Evolutionary conservation across 2,797 vertebrate genomes (phyloP).

Genomic region (Gobionotothen gibberifrons): DNA sequence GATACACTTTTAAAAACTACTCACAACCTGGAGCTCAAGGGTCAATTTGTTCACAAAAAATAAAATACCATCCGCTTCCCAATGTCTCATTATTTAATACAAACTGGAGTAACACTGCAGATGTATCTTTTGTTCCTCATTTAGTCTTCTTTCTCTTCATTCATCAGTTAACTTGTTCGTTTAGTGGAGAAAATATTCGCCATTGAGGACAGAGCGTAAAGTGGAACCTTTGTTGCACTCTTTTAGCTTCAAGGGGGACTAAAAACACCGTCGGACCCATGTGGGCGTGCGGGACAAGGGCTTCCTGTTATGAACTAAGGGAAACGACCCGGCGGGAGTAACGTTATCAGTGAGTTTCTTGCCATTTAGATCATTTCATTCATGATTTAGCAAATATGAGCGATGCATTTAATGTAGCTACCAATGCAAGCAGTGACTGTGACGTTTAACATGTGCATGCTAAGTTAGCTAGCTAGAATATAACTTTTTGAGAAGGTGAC

Average conservation of each 20-base stretch:
- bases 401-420: background rate
- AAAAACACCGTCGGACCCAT: conserved; percentile 34
- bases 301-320: conserved; percentile 41
- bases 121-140: background rate
- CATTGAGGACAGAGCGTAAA: background rate
- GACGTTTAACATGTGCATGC: too few species aligned
- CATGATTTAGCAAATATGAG: background rate
- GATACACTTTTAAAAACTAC: too few species aligned
- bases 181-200: background rate
- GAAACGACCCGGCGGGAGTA: background rate
- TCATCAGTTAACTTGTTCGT: background rate
- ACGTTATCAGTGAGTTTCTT: background rate
- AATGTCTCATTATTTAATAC: background rate
- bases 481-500: background rate
- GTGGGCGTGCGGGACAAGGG: background rate
- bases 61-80: background rate
- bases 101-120: background rate
- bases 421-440: background rate
- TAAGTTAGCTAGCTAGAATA: background rate
- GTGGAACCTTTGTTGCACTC: conserved; percentile 17
- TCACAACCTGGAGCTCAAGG: background rate
- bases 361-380: background rate
- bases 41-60: background rate
- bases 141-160: background rate
- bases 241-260: conserved; percentile 23